These are phyloP conservation scores for Drosophila malerkotliana DNA, from an alignment of 1,140 invertebrate species.

Conservation along the genomic window DNA sequence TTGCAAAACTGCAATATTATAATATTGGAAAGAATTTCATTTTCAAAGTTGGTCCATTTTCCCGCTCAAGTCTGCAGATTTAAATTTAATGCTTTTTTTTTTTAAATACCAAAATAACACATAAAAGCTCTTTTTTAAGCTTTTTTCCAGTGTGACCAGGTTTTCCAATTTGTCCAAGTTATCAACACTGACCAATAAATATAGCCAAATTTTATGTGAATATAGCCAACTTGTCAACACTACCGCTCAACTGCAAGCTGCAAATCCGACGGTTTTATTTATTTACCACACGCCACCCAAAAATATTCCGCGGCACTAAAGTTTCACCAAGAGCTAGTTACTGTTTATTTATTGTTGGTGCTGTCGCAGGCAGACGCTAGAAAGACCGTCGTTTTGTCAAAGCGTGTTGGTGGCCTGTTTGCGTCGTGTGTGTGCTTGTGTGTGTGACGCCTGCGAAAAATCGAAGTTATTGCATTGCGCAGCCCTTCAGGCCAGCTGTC, in stretches of 20 bases:
- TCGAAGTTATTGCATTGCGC: conserved; percentile 77
- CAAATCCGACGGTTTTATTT: conserved; percentile 53
- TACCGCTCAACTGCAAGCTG: conserved; percentile 32
- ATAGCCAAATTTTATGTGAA: neutral
- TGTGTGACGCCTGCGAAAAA: conserved; percentile 70
- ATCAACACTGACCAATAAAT: neutral
- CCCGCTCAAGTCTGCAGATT: no score
- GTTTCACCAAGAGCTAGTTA: conserved; percentile 22
- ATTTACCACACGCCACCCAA: conserved; percentile 39
- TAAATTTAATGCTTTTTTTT: no score
- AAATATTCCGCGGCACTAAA: conserved; percentile 23
- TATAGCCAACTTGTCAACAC: conserved; percentile 8
- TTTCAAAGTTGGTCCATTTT: no score
- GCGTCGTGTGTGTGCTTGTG: conserved; percentile 34
- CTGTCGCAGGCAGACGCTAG: conserved; percentile 14
- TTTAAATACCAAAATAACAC: no score
- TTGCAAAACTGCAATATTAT: no score
- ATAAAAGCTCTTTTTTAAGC: no score
- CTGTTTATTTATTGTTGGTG: conserved; percentile 42
- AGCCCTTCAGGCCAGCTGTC: conserved; percentile 57
- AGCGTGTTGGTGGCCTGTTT: conserved; percentile 18
- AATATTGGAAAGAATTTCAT: no score
- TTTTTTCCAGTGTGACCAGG: no score
- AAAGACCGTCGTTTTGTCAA: conserved; percentile 15
- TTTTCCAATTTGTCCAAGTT: no score